These are phyloP conservation scores for Halcyon leucocephala DNA, from an alignment of 2,797 vertebrate species.

Conservation along the genomic window DNA sequence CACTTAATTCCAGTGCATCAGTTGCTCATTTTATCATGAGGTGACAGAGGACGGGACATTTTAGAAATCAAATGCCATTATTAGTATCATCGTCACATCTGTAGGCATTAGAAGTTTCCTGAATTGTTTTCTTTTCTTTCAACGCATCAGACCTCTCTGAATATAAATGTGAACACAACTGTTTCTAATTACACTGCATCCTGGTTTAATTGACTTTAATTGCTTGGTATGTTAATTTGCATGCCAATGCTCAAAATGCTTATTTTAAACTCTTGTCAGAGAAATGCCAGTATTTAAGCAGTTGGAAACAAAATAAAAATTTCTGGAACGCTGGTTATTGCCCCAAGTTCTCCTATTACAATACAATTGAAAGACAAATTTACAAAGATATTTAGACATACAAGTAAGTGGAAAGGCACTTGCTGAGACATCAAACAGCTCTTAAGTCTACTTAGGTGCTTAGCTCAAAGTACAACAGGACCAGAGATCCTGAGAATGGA, in stretches of 20 bases:
- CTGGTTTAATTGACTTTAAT: conserved; percentile 82
- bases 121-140: conserved; percentile 71
- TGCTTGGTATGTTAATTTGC: conserved; percentile 78
- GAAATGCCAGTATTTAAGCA: conserved; percentile 51
- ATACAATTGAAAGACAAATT: background rate
- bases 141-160: conserved; percentile 68
- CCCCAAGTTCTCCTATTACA: background rate
- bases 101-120: conserved; percentile 60
- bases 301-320: conserved; percentile 55
- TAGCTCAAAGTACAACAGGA: background rate
- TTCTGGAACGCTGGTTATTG: conserved; percentile 1
- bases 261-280: conserved; percentile 70
- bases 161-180: conserved; percentile 77
- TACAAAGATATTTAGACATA: background rate
- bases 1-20: background rate
- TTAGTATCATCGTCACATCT: conserved; percentile 39
- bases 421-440: background rate
- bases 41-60: background rate
- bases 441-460: background rate
- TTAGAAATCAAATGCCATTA: conserved; percentile 2
- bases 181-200: conserved; percentile 80
- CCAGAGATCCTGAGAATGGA: background rate
- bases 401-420: background rate
- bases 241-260: conserved; percentile 75
- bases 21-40: background rate